Base-by-base conservation (phyloP, 1,140 invertebrate species). In the Mya arenaria region DNA sequence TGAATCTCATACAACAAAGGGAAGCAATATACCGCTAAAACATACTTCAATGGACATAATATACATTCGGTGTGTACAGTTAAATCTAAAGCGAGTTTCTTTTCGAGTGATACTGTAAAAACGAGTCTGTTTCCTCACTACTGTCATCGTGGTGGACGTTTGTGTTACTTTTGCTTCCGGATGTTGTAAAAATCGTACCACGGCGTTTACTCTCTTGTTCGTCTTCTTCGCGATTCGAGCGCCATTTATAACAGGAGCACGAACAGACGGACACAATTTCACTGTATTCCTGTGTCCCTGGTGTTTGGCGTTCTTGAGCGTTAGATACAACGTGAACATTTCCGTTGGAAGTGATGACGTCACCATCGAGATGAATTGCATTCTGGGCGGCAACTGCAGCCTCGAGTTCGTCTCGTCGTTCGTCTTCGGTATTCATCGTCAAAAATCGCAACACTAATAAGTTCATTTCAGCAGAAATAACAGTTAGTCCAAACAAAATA, bases 381-480 rank as follows among this genome's bases (percentile, higher is more conserved):
- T 96, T 95, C 79, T 96, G 95, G 0, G 96, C 96, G 13, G 93
- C 92, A 1, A 93, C 94, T 86, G 96, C 91, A 28, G 97, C 97
- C 93, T 99, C 98, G 37, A 93, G 74, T 86, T 94, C 93, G 89
- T 99, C 99, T 84, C 98, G 93, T 90, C 98, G 95, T 93, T 99
- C 99, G 91, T 99, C 97, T 89, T 97, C 97, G 0, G 97, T 97
- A 92, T 98, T 97, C 97, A 99, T 98, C 23, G 99, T 99, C 89
- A 99, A 97, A 94, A 99, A 99, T 88, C 99, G 95, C 86, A 99
- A 95, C 74, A 99, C 98, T 71, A 99, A 95, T 83, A 99, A 94
- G 94, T 99, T 99, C 93, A 99, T 96, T 82, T 97, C 99, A 72
- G 99, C 99, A 73, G 98, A 98, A 55, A 99, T 98, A 82, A 99